Evolutionary conservation across 1,140 invertebrate species (phyloP).

Genomic region (Cherax destructor): DNA sequence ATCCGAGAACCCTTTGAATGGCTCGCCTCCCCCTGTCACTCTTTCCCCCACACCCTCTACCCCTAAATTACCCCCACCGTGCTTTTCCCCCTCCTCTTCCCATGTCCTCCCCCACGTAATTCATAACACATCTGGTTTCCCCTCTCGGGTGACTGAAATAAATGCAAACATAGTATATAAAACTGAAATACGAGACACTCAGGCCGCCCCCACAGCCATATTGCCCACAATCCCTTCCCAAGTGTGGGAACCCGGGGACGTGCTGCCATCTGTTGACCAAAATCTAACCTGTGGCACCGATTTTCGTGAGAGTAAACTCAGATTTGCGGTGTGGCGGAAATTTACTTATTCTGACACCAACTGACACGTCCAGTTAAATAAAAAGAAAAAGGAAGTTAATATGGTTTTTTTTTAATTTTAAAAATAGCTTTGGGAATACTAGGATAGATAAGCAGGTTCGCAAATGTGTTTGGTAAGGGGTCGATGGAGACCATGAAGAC

Average conservation of each 20-base stretch:
- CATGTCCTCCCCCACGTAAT: background rate
- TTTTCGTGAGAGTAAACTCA: background rate
- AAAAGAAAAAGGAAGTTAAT: too few species aligned
- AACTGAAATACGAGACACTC: constrained; percentile 22
- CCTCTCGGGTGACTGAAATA: constrained; percentile 3
- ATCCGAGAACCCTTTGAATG: too few species aligned
- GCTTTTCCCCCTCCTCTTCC: too few species aligned
- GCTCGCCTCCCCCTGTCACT: too few species aligned
- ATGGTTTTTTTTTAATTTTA: too few species aligned
- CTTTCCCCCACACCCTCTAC: too few species aligned
- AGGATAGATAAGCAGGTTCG: background rate
- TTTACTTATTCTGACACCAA: too few species aligned
- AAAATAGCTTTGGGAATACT: too few species aligned
- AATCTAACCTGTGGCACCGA: background rate
- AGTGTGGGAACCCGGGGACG: background rate
- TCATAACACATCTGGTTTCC: background rate
- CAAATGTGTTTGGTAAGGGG: background rate
- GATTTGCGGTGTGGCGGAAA: too few species aligned
- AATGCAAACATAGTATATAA: constrained; percentile 19
- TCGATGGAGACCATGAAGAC: background rate
- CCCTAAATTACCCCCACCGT: too few species aligned
- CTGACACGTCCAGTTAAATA: too few species aligned
- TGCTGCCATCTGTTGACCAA: constrained; percentile 19
- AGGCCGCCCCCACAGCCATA: background rate
- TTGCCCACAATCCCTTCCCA: background rate